phyloP scores from a whole-genome alignment of 2,888 invertebrate species.

The Lasioglossum zephyrum region DNA sequence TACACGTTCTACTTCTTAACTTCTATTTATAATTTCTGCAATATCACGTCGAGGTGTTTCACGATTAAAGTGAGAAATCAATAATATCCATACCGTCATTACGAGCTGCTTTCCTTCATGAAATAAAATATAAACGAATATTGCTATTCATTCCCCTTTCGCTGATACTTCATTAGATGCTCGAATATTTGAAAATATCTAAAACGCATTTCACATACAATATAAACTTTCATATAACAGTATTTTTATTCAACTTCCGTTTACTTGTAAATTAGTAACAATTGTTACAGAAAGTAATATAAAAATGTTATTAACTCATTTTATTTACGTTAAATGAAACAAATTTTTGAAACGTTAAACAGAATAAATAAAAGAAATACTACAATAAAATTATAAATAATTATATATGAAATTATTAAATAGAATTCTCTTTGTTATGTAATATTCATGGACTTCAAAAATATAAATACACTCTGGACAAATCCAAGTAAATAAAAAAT shows the following conservation, averaged over 20 bases:
- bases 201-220: not conserved
- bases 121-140: not conserved
- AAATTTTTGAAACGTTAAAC: not conserved
- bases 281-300: not conserved
- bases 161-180: not conserved
- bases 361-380: not conserved
- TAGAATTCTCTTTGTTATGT: not conserved
- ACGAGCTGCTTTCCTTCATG: not conserved
- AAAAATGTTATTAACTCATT: not conserved
- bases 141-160: not conserved
- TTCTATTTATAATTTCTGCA: slow-evolving; percentile 21
- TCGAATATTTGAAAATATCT: too few relatives aligned
- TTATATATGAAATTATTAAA: too few relatives aligned
- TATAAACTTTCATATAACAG: not conserved
- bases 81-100: slow-evolving; percentile 4
- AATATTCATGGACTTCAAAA: not conserved
- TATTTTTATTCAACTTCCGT: not conserved
- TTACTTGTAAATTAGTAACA: not conserved
- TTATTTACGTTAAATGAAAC: not conserved
- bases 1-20: slow-evolving; percentile 14
- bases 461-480: not conserved
- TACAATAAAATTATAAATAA: not conserved
- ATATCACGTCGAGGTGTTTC: slow-evolving; percentile 12
- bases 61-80: not conserved
- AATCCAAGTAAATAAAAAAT: not conserved